A percentile compares a stretch with the other conserved stretches of the same genome.
These are phyloP conservation scores for Axinella damicornis DNA, from an alignment of 37 sponge, comb jelly and placozoan genomes.

Conservation along the genomic window DNA sequence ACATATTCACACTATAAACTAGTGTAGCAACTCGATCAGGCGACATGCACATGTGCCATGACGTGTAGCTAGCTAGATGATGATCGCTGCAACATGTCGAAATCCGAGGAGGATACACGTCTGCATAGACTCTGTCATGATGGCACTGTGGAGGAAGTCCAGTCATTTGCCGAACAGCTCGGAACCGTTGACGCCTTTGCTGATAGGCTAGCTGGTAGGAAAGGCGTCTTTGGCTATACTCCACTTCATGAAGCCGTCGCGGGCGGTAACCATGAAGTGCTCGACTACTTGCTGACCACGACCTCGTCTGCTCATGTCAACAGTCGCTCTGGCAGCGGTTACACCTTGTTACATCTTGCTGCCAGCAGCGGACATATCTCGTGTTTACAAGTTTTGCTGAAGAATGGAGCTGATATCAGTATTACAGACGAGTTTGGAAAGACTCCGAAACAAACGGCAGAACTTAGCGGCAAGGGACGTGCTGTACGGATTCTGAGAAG, in stretches of 20 bases:
- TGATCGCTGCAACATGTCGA: too few species aligned
- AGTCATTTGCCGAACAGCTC: too few species aligned
- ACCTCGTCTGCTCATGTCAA: slow-evolving; percentile 51
- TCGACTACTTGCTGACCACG: slow-evolving; percentile 34
- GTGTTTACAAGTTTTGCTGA: slow-evolving; percentile 55
- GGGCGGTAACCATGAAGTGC: slow-evolving; percentile 36
- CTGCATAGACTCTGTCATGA: too few species aligned
- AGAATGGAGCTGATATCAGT: slow-evolving; percentile 58
- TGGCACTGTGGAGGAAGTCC: too few species aligned
- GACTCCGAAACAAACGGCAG: slow-evolving; percentile 65
- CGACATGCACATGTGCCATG: too few species aligned
- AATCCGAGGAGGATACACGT: too few species aligned
- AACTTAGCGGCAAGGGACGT: slow-evolving; percentile 41
- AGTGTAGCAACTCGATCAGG: too few species aligned
- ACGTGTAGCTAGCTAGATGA: too few species aligned
- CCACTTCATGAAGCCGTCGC: slow-evolving; percentile 76
- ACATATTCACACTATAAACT: too few species aligned
- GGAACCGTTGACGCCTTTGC: too few species aligned
- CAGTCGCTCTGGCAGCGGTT: slow-evolving; percentile 56
- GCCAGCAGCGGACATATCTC: slow-evolving; percentile 53
- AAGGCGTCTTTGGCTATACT: slow-evolving; percentile 76
- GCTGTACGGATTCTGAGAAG: slow-evolving; percentile 28
- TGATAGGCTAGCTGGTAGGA: slow-evolving; percentile 14
- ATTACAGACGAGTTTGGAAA: slow-evolving; percentile 60
- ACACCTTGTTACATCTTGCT: slow-evolving; percentile 78